Percentiles rank a stretch among this genome's conserved stretches.
phyloP scores from a whole-genome alignment of 2,888 invertebrate genomes.

The Plagiodera versicolora region DNA sequence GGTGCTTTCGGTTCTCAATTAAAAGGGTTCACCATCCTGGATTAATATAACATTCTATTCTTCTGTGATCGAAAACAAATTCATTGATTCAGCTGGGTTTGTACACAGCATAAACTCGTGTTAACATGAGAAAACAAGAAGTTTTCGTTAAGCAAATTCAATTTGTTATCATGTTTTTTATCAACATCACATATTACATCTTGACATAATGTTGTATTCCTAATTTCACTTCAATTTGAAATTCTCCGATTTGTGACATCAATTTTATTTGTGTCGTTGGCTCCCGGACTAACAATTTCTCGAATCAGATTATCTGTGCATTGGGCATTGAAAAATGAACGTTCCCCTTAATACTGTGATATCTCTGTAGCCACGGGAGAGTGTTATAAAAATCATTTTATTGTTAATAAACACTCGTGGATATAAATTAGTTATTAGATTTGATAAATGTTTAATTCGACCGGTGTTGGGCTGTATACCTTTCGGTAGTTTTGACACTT shows the following conservation, averaged over 20 bases:
- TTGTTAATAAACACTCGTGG: slow-evolving; percentile 25
- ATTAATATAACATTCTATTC: no score
- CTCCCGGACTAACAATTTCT: slow-evolving; percentile 15
- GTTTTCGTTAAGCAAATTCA: no score
- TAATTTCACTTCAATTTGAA: no score
- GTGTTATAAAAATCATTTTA: slow-evolving; percentile 24
- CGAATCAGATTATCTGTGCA: slow-evolving; percentile 3
- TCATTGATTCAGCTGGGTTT: no score
- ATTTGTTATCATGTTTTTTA: no score
- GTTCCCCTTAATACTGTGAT: slow-evolving; percentile 24
- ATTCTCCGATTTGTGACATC: no score
- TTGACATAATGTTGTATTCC: no score
- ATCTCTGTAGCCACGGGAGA: slow-evolving; percentile 20
- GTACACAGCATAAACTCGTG: no score
- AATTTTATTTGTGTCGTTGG: not conserved
- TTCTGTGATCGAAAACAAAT: no score
- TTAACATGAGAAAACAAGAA: no score
- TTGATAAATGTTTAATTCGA: slow-evolving; percentile 27
- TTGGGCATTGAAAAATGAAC: slow-evolving; percentile 25
- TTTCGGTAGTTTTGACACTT: slow-evolving; percentile 7
- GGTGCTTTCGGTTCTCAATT: not conserved
- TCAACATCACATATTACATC: no score
- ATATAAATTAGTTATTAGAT: slow-evolving; percentile 26
- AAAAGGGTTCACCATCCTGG: no score
- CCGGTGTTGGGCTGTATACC: slow-evolving; percentile 6